Base-by-base conservation (phyloP, 2,888 invertebrate genomes). In the Ischnus inquisitorius region DNA sequence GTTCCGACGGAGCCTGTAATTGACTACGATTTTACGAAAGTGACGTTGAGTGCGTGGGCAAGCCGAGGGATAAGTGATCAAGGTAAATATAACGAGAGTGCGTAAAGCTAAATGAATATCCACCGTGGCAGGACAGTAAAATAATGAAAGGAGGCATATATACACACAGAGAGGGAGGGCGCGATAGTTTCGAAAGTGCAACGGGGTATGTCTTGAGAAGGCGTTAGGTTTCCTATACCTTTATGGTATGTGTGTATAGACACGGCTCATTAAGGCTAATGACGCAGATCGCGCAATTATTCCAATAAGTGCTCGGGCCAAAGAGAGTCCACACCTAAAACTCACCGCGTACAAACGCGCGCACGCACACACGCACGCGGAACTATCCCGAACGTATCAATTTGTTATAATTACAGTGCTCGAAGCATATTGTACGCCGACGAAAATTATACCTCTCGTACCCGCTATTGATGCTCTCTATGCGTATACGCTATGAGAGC, bases 201-300 rank as follows among this genome's bases (percentile, higher is more conserved):
- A 85, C 86, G 85, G 85, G 60, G 80, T 64, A 86, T n/a, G n/a
- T 86, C 79, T 64, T 84, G 82, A 79, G 64, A 86, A 34, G 85
- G 75, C 84, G 86, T 88, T 82, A 74, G 72, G 41, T 39, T 62
- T 19, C 46, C 62, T 34, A 41, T 76, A 60, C 46, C 65, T 54
- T 76, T 10, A 19, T 46, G 22, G 48, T 34, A 2, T 54, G 41
- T 78, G 43, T 54, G 16, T 60, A 74, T 75, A 39, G 1, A 41
- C 86, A 84, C 82, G 85, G 84, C 90, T 91, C 90, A 91, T 92
- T 92, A 91, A 90, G 90, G 89, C 88, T 91, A 92, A 92, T 91
- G 89, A 90, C 88, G 89, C 81, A 72, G 87, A 88, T 88, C 86
- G 88, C 87, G 89, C 89, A 89, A 90, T 91, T 89, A 90, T 89